Conservation (phyloP, 2,888 invertebrate genomes). For the Heliconius ethilla region DNA sequence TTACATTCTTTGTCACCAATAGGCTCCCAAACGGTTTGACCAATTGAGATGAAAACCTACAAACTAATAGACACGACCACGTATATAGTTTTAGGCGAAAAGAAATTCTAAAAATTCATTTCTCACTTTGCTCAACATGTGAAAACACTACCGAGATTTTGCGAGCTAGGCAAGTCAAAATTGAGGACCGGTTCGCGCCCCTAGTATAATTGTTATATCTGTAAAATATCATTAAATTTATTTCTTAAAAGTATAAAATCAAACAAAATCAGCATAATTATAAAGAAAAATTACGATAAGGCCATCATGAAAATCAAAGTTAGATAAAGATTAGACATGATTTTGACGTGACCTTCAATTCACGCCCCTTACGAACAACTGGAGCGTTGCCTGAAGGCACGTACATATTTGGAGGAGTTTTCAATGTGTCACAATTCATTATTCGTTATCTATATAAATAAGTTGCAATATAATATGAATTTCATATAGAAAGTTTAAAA, state of each 20-base stretch:
- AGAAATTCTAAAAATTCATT: too few relatives aligned
- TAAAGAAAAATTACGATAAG: background rate
- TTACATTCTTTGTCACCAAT: too few relatives aligned
- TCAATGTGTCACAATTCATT: constrained; percentile 6
- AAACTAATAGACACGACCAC: too few relatives aligned
- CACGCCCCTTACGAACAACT: constrained; percentile 22
- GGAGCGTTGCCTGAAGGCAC: constrained; percentile 13
- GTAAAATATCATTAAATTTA: too few relatives aligned
- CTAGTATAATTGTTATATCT: too few relatives aligned
- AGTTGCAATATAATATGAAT: background rate
- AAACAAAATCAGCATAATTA: background rate
- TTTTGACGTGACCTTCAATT: constrained; percentile 27
- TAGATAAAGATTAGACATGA: constrained; percentile 14
- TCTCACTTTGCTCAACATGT: too few relatives aligned
- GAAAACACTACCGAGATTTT: too few relatives aligned
- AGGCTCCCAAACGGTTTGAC: too few relatives aligned
- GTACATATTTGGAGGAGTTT: constrained; percentile 15
- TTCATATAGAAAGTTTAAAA: background rate
- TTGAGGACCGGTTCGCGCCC: too few relatives aligned
- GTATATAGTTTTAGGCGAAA: too few relatives aligned
- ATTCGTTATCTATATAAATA: background rate
- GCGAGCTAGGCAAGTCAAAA: too few relatives aligned
- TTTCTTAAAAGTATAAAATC: background rate
- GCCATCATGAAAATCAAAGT: constrained; percentile 7
- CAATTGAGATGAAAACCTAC: too few relatives aligned